Base-by-base conservation (phyloP, 1,140 invertebrate genomes). In the Galleria mellonella region DNA sequence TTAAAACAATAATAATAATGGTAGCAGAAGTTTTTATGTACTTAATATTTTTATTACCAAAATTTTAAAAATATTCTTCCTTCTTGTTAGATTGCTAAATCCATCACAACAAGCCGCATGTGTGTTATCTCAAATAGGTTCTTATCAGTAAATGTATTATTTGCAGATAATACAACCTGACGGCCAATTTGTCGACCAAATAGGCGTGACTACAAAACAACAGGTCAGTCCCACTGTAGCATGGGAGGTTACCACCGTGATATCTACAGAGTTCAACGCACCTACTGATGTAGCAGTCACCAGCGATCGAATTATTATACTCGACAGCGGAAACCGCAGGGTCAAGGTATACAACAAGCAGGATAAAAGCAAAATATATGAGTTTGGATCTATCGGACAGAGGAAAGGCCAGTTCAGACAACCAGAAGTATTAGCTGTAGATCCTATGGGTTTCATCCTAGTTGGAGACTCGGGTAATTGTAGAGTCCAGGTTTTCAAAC, bases 401-500 rank as follows among this genome's bases (percentile, higher is more conserved):
- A 83, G 88, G 29, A 89, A 89, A 50, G 90, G 91, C 1, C 90
- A 92, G 55, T 89, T 93, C 48, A 83, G 90, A 61, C 89, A 90
- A 27, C 90, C 92, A 0, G 90, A 92, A 71, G 90, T 91, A 0
- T 73, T 95, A 9, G 88, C 91, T 0, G 88, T 94, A 0, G 93
- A 94, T 69, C 86, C 87, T 1, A 66, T 91, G 60, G 92, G 92
- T 2, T 92, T 92, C 63, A 90, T 94, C 37, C 71, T 93, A 1
- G 92, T 95, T 0, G 93, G 92, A 0, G 93, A 94, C 66, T 91
- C 90, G 9, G 94, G 93, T 1, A 95, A 94, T 72, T 91, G 91
- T 36, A 85, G 94, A 13, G 87, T 95, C 6, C 92, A 94, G 73
- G 88, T 94, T 9, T 94, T 94, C 67, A 87, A 89, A 39, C 87